Base-by-base conservation (phyloP, 2,888 invertebrate genomes). In the Macrosoma leucophasiata region DNA sequence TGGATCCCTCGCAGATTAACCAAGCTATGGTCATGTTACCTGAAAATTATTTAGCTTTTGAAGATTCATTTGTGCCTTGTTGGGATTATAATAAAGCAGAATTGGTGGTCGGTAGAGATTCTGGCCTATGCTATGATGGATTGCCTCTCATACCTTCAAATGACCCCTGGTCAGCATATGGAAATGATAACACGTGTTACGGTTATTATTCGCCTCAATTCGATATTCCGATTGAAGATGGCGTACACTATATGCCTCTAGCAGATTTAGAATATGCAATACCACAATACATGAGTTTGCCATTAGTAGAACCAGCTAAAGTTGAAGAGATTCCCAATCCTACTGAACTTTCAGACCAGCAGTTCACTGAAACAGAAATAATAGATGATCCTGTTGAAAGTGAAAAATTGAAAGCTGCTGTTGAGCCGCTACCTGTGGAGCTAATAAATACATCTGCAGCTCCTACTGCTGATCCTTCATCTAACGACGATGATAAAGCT, bases 21-120 rank as follows among this genome's bases (percentile, higher is more conserved):
- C 68, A 66, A 40, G 55, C 62, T 22, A 64, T 77, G 55, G 64
- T 82, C n/a, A 59, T 75, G 33, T 50, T 85, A 46, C 85, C 85
- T 25, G 84, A 85, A 50, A 82, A 75, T 53, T 84, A 84, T 55
- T 62, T 85, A 52, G 79, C 82, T n/a, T 82, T 85, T 50, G 85
- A 85, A 65, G 84, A 85, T 62, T 75, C 82, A 4, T 85, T 81
- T 56, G 79, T 84, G 33, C 82, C 84, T 18, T 55, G 71, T 4
- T 84, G 81, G 77, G 69, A 77, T 30, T 81, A 73, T 41, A n/a
- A n/a, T n/a, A 77, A 74, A 50, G 71, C 78, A 18, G 75, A 78
- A 46, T 58, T 65, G 46, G 44, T 75, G 27, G 46, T 60, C 10
- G 63, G 70, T 37, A 62, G 60, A 40, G 65, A 69, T 35, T 55